phyloP scores from a whole-genome alignment of 2,797 vertebrate species.

The Hippoglossus hippoglossus region DNA sequence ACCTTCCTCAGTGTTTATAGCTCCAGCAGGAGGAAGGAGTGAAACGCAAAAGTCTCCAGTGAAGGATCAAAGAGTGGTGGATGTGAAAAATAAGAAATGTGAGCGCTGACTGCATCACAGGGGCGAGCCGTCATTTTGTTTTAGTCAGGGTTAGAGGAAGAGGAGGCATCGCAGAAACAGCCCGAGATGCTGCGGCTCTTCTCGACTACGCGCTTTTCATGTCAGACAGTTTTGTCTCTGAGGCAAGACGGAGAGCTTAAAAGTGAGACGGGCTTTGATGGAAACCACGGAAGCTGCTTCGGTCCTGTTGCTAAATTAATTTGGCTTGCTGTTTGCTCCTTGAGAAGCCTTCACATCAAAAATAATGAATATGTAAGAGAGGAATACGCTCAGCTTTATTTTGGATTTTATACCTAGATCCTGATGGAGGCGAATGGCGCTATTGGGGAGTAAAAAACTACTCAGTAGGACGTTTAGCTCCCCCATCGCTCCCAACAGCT shows the following conservation, averaged over 20 bases:
- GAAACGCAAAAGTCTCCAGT: slow-evolving; percentile 27
- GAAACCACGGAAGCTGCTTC: slow-evolving; percentile 40
- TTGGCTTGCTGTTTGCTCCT: slow-evolving; percentile 32
- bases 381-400: neutral
- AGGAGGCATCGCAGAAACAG: slow-evolving; percentile 40
- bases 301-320: slow-evolving; percentile 41
- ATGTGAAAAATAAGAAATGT: slow-evolving; percentile 36
- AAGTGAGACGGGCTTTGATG: slow-evolving; percentile 52
- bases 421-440: too few relatives aligned
- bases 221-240: slow-evolving; percentile 52
- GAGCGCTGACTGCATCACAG: slow-evolving; percentile 34
- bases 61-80: slow-evolving; percentile 49
- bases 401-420: too few relatives aligned
- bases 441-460: too few relatives aligned
- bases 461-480: too few relatives aligned
- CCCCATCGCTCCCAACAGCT: too few relatives aligned
- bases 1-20: slow-evolving; percentile 23
- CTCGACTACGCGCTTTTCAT: slow-evolving; percentile 56
- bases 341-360: neutral
- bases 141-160: slow-evolving; percentile 53
- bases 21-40: slow-evolving; percentile 6
- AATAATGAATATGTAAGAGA: slow-evolving; percentile 2
- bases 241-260: slow-evolving; percentile 35
- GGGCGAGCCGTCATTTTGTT: slow-evolving; percentile 68
- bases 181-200: slow-evolving; percentile 44